Percentiles rank a stretch among this genome's conserved stretches.
Conservation (phyloP, 2,113 vertebrate species). For the Kobus ellipsiprymnus region DNA sequence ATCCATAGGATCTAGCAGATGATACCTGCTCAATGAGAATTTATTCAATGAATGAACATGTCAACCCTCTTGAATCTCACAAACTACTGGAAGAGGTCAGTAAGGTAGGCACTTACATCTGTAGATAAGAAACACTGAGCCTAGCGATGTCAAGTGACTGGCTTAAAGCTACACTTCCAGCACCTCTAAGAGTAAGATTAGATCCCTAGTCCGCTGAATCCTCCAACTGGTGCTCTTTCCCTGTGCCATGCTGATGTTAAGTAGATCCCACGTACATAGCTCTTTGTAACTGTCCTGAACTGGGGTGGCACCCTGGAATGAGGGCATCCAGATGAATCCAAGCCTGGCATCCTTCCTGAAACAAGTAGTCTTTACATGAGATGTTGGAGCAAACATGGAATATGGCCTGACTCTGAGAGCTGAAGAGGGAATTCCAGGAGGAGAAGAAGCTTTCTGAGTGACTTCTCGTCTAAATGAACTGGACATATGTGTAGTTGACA, state of each 20-base stretch:
- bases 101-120: not conserved
- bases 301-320: not conserved
- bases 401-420: not conserved
- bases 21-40: not conserved
- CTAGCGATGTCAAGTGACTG: not conserved
- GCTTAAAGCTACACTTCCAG: not conserved
- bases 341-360: not conserved
- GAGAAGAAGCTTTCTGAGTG: not conserved
- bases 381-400: not conserved
- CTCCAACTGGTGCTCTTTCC: not conserved
- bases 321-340: not conserved
- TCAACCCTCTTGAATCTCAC: not conserved
- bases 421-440: not conserved
- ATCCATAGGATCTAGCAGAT: not conserved
- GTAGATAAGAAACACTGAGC: not conserved
- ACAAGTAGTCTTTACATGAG: not conserved
- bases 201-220: not conserved
- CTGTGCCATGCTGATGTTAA: not conserved
- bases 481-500: not conserved
- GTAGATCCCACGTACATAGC: not conserved
- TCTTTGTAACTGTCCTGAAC: not conserved
- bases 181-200: not conserved
- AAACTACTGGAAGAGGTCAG: not conserved
- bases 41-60: not conserved
- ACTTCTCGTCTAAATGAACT: not conserved